Base-by-base conservation (phyloP, 2,888 invertebrate species). In the Nymphalis polychloros region DNA sequence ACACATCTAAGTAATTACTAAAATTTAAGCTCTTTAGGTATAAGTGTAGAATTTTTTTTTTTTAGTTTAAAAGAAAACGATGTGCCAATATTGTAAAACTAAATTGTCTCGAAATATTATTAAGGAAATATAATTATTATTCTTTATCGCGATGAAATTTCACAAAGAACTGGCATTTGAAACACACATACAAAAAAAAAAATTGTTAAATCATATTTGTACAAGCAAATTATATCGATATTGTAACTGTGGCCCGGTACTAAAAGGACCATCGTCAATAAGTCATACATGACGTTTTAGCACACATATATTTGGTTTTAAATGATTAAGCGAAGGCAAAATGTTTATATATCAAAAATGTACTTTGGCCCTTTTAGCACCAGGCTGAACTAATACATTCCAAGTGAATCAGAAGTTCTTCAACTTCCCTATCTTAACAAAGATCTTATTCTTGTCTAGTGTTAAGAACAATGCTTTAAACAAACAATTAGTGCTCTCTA, bases 1-100 rank as follows among this genome's bases (percentile, higher is more conserved):
- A 41, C 4, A 41, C 13, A 10, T 41, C 1, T 41, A 41, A 13
- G 41, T 13, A 41, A 41, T 41, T 41, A 13, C 35, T 41, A 41
- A 10, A 10, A 41, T 10, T 13, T 41, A 41, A 41, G 19, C 19
- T 19, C 8, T 49, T n/a, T 19, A 8, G 7, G 7, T 49, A 49
- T 49, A n/a, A n/a, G 8, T n/a, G 10, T 41, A 41, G 35, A 10
- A 41, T 10, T 10, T 41, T 10, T 13, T 41, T 5, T 7, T 17
- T 49, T 49, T 49, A 49, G 19, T 8, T 41, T 57, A 57, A 57
- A 41, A n/a, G n/a, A n/a, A 57, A 57, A 41, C 35, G 13, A 41
- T 57, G 57, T 57, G 57, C 57, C 57, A 57, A 57, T 57, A 57
- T 35, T 41, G 13, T 35, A 27, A 16, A 55, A 41, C 19, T 19